Evolutionary conservation across 2,888 invertebrate species (phyloP), one percentile per base, ranked within the genome.

Genomic region (Scaptomyza tumidula): DNA sequence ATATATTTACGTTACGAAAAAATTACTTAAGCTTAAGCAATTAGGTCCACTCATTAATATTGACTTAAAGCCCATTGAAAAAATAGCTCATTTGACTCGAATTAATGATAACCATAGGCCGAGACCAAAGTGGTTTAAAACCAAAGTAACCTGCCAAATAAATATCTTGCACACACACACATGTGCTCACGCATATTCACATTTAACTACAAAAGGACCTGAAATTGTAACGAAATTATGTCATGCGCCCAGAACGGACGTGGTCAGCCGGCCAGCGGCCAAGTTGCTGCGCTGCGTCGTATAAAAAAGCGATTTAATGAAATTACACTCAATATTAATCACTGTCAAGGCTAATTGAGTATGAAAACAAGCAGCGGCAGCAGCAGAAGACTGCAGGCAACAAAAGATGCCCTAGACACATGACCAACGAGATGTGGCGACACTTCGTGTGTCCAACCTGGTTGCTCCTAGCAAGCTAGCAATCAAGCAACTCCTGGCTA

Each of bases 261-360:
- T 59, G 66, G 70, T 62, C 62, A 54, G 31, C 14, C 19, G 10
- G 2, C 33, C 11, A 35, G 48, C 13, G 49, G 54, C 24, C 24
- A 24, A 24, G 24, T 41, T 62, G 56, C 55, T 55, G 45, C 39
- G 64, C 10, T 48, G 66, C 16, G 62, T 24, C 74, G 73, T 80
- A 88, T 88, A 85, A 79, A 79, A 86, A 86, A 75, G 80, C 88
- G 75, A 77, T 86, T 88, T 79, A 86, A 86, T 78, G 75, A 86
- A 86, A 86, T 81, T 81, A 85, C 81, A 81, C 77, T 86, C 89
- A 81, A 78, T 88, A 86, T 86, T 86, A 86, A 88, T 86, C 85
- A 88, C 75, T 81, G 85, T 88, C 88, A 79, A 56, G 66, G 79
- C 87, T 87, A 86, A 86, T 85, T 85, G 87, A 84, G 85, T 86